Evolutionary conservation across 2,888 invertebrate species (phyloP).

Genomic region (Timandra comae): DNA sequence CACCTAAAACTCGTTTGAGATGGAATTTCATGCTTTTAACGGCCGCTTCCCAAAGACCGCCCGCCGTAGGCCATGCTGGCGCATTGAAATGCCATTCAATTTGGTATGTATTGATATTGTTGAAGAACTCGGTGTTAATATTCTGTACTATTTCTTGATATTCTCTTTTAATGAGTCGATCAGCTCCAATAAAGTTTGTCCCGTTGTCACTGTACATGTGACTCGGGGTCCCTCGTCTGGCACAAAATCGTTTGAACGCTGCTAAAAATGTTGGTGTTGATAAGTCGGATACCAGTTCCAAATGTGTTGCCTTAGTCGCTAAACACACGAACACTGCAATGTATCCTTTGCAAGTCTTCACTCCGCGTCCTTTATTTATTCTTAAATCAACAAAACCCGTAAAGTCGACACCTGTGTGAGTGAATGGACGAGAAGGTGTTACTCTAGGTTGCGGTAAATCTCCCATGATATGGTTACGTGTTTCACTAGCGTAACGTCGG

Average conservation of each 20-base stretch:
- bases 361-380: constrained; percentile 8
- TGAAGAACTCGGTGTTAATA: neutral
- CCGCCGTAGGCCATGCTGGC: neutral
- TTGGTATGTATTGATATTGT: neutral
- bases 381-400: constrained; percentile 8
- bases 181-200: constrained; percentile 5
- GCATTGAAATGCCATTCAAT: neutral
- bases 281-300: constrained; percentile 6
- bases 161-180: neutral
- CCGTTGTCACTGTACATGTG: constrained; percentile 5
- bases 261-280: constrained; percentile 6
- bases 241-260: constrained; percentile 8
- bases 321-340: constrained; percentile 9
- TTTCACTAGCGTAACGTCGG: constrained; percentile 1
- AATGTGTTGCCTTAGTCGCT: constrained; percentile 8
- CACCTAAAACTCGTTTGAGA: constrained; percentile 19
- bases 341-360: constrained; percentile 9
- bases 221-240: constrained; percentile 4
- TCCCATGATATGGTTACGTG: constrained; percentile 3
- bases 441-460: constrained; percentile 6
- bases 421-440: constrained; percentile 6
- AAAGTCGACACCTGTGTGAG: constrained; percentile 7
- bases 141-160: neutral
- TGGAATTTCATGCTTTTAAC: constrained; percentile 7
- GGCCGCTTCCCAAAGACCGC: neutral